phyloP scores from a whole-genome alignment of 1,140 invertebrate species.

The Drosophila funebris region DNA sequence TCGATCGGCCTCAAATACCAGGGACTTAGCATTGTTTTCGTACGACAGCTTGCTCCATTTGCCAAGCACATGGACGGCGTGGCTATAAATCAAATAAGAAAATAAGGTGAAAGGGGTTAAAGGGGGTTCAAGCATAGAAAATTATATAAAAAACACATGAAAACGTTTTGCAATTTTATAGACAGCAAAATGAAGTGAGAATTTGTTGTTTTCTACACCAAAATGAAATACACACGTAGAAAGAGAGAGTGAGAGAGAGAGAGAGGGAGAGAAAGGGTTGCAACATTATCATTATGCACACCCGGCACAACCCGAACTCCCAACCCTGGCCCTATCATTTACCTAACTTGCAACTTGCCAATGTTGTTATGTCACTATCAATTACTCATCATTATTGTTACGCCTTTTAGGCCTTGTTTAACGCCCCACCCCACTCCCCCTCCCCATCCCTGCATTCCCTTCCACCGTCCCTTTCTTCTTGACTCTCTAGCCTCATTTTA shows the following conservation, averaged over 20 bases:
- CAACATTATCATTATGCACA: conserved; percentile 68
- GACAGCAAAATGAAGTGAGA: conserved; percentile 70
- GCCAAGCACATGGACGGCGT: conserved; percentile 27
- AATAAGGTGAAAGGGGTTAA: conserved; percentile 4
- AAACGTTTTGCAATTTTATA: conserved; percentile 72
- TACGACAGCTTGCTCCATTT: conserved; percentile 61
- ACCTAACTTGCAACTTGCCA: neutral
- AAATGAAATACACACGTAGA: no score
- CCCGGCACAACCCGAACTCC: conserved; percentile 52
- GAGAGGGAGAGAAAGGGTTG: conserved; percentile 44
- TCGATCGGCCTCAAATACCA: conserved; percentile 69
- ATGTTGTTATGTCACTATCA: conserved; percentile 76
- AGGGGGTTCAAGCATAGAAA: neutral
- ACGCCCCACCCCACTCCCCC: neutral
- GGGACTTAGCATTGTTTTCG: conserved; percentile 68
- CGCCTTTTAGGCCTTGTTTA: conserved; percentile 51
- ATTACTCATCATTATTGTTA: conserved; percentile 79
- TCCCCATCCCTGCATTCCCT: conserved; percentile 24
- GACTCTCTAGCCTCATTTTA: neutral
- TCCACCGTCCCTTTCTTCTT: neutral
- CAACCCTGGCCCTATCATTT: neutral
- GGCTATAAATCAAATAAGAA: conserved; percentile 65
- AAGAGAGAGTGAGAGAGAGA: no score
- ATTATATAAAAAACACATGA: neutral
- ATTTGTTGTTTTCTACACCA: conserved; percentile 56